Evolutionary conservation across 2,888 invertebrate species (phyloP), one percentile per base, ranked within the genome.

Genomic region (Ochropleura plecta): DNA sequence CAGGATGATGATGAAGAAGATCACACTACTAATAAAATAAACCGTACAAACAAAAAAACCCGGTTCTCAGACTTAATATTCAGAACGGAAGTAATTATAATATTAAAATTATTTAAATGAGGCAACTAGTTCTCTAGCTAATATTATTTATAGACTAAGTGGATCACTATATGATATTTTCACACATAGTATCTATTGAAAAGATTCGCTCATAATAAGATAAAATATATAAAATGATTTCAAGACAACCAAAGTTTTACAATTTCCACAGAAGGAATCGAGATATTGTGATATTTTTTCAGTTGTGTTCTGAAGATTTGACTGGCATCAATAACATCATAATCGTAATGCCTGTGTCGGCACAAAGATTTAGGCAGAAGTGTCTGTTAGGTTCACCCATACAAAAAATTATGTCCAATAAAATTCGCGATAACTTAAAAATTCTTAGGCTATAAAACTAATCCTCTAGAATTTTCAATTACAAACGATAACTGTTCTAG

Each of bases 101-200:
- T 67, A 64, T 82, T 70, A 16, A 66, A 75, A 81, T 70, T 67
- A 53, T 76, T 64, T 60, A 64, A 82, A 82, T 76, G 63, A 60
- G 49, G 53, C 9, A 55, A 70, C 82, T 30, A 70, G 63, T 60
- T 64, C 53, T 67, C n/a, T 64, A 30, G 18, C 30, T n/a, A 3
- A n/a, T 79, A 44, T 30, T 64, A 64, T 79, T 53, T 42, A 40
- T 48, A 59, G 9, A 9, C n/a, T 51, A 57, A 66, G 46, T 67
- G n/a, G 30, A 59, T 44, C 60, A 42, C 42, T 9, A 30, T 30
- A 44, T 46, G 48, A 75, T 70, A n/a, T 70, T 59, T 63, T 67
- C 60, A 66, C n/a, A 71, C 48, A 40, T 64, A 40, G 30, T 9
- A 20, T 18, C 14, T n/a, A n/a, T n/a, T n/a, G n/a, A 55, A 4